These are phyloP conservation scores for Taenioides sp. DNA, from an alignment of 2,797 vertebrate species.

Conservation along the genomic window DNA sequence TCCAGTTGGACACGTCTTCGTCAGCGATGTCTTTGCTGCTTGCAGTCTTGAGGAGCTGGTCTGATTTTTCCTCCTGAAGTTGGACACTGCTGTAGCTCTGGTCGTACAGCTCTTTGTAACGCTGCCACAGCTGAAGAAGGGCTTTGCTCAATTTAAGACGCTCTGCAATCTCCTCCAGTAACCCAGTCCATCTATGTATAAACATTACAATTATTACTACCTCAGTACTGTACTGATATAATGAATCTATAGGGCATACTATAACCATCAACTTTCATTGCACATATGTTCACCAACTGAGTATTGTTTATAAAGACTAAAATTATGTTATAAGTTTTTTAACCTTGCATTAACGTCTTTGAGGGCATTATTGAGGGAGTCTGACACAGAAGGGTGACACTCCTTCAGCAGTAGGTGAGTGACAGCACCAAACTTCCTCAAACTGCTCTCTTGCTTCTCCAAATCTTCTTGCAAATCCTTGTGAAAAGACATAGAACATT, in stretches of 20 bases:
- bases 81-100: constrained; percentile 77
- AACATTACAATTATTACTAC: constrained; percentile 10
- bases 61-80: constrained; percentile 80
- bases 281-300: background rate
- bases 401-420: constrained; percentile 87
- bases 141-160: constrained; percentile 85
- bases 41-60: constrained; percentile 82
- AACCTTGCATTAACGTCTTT: constrained; percentile 91
- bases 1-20: constrained; percentile 87
- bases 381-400: constrained; percentile 88
- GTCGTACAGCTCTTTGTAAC: constrained; percentile 85
- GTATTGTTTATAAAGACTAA: background rate
- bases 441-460: constrained; percentile 88
- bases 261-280: background rate
- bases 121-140: constrained; percentile 92
- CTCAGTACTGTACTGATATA: background rate
- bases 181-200: constrained; percentile 84
- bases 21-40: constrained; percentile 85
- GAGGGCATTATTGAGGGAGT: constrained; percentile 82
- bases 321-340: background rate
- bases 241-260: background rate
- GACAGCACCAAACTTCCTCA: constrained; percentile 87
- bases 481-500: background rate
- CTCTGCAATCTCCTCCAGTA: constrained; percentile 89
- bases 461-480: constrained; percentile 89